Evolutionary conservation across 2,113 vertebrate genomes (phyloP).

Genomic region (Amia ocellicauda): DNA sequence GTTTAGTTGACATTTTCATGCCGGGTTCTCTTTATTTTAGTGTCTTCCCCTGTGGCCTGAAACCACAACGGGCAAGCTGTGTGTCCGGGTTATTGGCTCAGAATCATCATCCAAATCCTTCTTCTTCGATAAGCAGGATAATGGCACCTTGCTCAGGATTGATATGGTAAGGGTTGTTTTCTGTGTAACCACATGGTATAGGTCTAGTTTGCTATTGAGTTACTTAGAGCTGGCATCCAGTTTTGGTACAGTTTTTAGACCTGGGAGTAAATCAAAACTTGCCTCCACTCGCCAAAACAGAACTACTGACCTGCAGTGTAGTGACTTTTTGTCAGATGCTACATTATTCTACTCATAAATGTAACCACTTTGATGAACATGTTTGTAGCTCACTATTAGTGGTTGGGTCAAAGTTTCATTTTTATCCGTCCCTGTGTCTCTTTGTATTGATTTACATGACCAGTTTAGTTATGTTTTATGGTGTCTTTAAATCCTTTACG

Average conservation of each 20-base stretch:
- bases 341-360: too few species aligned
- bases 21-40: constrained; percentile 55
- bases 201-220: neutral
- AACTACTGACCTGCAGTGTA: too few species aligned
- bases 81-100: constrained; percentile 79
- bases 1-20: too few species aligned
- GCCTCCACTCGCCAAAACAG: too few species aligned
- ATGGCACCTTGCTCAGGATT: constrained; percentile 81
- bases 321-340: too few species aligned
- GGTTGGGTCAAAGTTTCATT: too few species aligned
- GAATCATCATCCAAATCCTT: constrained; percentile 77
- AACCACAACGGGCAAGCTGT: constrained; percentile 73
- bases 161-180: constrained; percentile 69
- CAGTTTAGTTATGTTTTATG: too few species aligned
- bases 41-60: constrained; percentile 96
- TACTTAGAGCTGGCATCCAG: neutral
- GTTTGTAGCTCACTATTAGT: too few species aligned
- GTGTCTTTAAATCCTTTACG: neutral
- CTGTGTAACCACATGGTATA: neutral
- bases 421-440: too few species aligned
- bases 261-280: too few species aligned
- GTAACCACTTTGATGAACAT: too few species aligned
- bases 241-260: neutral
- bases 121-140: constrained; percentile 82
- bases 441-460: too few species aligned